Base-by-base conservation (phyloP, 1,140 invertebrate genomes). In the Pinna nobilis region DNA sequence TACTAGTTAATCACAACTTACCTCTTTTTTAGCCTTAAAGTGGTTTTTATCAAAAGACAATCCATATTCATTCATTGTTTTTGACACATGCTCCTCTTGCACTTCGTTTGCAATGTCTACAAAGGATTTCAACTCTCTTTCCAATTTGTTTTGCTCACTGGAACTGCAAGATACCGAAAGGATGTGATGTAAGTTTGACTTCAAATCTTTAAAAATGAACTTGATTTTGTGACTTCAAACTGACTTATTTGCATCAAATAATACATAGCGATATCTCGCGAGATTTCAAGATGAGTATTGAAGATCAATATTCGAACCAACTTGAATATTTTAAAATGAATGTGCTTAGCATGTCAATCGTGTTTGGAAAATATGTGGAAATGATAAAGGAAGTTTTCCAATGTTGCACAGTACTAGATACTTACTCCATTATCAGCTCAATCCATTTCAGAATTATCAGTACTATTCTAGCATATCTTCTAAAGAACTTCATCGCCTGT, bases 11-110 rank as follows among this genome's bases (percentile, higher is more conserved):
- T n/a, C n/a, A n/a, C n/a, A 50, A 70, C 32, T 41, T 65, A 83
- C 83, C 82, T 84, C 82, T 75, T 73, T 78, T 33, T 80, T 84
- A 9, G 82, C 80, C 44, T 82, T 82, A 63, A 75, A 85, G 23
- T 73, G 64, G 11, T 79, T 79, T 69, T 81, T 83, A 55, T 85
- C 82, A 61, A 85, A 85, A 3, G 76, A 76, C 7, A 84, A 66
- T 33, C 82, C 83, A 25, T 78, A 64, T 41, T 82, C 77, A 1
- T 70, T 50, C 77, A 78, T 73, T 11, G 69, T 39, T 20, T 61
- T 76, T 57, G 77, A 63, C 2, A 57, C 50, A 0, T 32, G 60
- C 4, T 66, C 69, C 1, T 78, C 65, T 18, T 79, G 78, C 7
- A 82, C 79, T 20, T 84, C 80, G 15, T 80, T 75, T 0, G 82